Conservation (phyloP, 2,113 vertebrate species). For the Pluvialis apricaria region DNA sequence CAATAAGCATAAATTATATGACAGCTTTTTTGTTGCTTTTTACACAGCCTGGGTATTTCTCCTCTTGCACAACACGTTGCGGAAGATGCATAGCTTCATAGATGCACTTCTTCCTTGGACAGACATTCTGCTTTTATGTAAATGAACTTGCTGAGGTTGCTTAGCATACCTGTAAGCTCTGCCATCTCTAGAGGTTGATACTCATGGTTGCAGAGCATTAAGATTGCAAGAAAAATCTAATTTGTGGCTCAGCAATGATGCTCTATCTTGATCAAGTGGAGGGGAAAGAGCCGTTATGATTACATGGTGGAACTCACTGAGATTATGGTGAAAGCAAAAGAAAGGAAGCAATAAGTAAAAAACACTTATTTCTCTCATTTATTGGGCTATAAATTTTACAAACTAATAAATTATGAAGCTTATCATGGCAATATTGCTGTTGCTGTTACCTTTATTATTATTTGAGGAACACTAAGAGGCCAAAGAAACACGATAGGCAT, state of each 20-base stretch:
- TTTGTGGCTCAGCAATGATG: slow-evolving; percentile 23
- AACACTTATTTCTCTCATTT: neutral
- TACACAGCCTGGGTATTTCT: neutral
- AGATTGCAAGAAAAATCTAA: slow-evolving; percentile 18
- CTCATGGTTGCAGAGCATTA: neutral
- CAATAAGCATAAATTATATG: neutral
- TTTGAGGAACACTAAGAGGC: neutral
- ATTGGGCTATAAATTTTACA: neutral
- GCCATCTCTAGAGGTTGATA: neutral
- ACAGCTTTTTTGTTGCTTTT: neutral
- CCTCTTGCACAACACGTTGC: neutral
- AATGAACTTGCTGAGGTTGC: neutral
- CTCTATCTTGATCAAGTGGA: slow-evolving; percentile 29
- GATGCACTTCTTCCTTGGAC: neutral
- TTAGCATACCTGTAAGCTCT: neutral
- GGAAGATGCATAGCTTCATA: neutral
- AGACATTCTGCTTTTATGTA: neutral
- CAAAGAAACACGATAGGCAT: neutral
- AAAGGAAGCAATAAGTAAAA: neutral
- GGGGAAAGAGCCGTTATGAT: neutral
- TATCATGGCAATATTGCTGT: neutral
- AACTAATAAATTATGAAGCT: neutral
- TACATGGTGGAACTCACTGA: neutral
- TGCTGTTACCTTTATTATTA: neutral
- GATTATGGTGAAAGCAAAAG: slow-evolving; percentile 9